These are phyloP conservation scores for Tanaodytes sp. DNA, from an alignment of 2,888 invertebrate genomes.

Conservation along the genomic window DNA sequence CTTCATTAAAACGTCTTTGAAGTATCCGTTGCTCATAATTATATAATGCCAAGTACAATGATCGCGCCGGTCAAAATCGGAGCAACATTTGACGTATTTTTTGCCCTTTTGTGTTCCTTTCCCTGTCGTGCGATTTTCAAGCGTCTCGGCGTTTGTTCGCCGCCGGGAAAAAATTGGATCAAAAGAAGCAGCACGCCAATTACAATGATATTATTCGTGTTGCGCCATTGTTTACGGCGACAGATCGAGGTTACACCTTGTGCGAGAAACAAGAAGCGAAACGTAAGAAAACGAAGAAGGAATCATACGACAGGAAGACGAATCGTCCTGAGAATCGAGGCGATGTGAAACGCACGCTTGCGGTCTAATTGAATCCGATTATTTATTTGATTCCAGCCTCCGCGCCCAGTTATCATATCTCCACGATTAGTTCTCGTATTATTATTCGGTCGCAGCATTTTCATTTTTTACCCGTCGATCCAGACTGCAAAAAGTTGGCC, in stretches of 20 bases:
- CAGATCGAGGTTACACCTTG: constrained; percentile 51
- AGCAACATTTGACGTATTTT: constrained; percentile 11
- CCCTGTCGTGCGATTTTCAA: not conserved
- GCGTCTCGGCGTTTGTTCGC: not conserved
- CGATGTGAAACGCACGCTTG: constrained; percentile 40
- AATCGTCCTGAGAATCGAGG: constrained; percentile 39
- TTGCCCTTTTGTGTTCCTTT: constrained; percentile 8
- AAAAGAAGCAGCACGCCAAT: constrained; percentile 49
- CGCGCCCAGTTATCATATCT: constrained; percentile 1
- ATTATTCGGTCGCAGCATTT: no score
- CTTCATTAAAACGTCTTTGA: no score
- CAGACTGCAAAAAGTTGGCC: no score
- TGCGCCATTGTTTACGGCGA: constrained; percentile 49
- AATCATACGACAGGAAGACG: constrained; percentile 42
- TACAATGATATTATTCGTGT: constrained; percentile 50
- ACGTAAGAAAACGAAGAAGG: constrained; percentile 31
- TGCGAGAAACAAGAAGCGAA: constrained; percentile 26
- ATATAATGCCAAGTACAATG: constrained; percentile 1
- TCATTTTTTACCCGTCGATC: no score
- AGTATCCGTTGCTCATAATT: not conserved
- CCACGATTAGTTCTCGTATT: no score
- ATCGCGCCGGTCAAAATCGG: constrained; percentile 10
- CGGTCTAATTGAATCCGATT: constrained; percentile 34
- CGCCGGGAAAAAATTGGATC: constrained; percentile 34
- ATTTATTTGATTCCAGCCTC: constrained; percentile 22